Conservation (phyloP, 2,797 vertebrate genomes). For the Spatula clypeata region DNA sequence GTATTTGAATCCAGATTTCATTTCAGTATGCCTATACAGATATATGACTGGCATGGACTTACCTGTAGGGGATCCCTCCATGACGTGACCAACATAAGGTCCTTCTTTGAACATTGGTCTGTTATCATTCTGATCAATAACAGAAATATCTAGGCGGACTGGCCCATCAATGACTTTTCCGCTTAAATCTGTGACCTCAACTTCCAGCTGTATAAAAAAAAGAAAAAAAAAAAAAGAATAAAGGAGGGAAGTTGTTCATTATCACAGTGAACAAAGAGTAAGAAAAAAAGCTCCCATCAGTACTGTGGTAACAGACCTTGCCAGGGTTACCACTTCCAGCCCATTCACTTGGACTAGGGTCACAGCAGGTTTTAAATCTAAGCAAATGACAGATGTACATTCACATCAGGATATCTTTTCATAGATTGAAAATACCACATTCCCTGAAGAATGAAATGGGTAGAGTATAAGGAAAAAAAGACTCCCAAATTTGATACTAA, state of each 20-base stretch:
- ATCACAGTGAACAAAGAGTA: neutral
- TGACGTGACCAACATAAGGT: conserved; percentile 93
- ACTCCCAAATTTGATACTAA: neutral
- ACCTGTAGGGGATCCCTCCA: conserved; percentile 97
- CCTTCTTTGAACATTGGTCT: conserved; percentile 94
- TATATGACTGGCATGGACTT: neutral
- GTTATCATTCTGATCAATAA: conserved; percentile 98
- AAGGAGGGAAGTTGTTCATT: neutral
- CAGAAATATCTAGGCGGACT: conserved; percentile 85
- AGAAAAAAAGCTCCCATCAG: neutral
- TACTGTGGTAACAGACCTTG: neutral
- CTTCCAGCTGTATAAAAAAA: conserved; percentile 83
- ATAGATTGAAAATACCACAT: conserved; percentile 46
- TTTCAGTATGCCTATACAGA: neutral
- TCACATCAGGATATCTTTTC: neutral
- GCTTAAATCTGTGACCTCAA: conserved; percentile 85
- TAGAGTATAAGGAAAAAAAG: neutral
- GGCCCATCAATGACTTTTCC: conserved; percentile 92
- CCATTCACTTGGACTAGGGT: neutral
- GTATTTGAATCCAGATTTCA: neutral
- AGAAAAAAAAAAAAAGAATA: neutral
- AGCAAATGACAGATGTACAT: neutral
- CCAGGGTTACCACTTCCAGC: neutral
- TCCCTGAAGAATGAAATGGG: neutral
- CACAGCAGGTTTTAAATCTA: neutral